Conservation (phyloP, 2,797 vertebrate genomes). For the Galagoides demidoff region DNA sequence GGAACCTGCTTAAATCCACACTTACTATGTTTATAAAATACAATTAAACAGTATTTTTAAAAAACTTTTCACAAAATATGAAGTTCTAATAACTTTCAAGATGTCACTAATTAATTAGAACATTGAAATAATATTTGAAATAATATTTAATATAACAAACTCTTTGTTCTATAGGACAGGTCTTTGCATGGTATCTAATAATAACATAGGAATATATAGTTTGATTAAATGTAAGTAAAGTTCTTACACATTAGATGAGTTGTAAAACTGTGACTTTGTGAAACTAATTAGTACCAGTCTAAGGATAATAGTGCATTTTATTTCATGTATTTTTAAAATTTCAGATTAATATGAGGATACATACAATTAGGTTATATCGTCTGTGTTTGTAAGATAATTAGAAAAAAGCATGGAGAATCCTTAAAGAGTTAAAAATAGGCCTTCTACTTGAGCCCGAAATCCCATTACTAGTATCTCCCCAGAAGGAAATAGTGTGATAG, state of each 20-base stretch:
- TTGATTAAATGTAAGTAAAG: constrained; percentile 76
- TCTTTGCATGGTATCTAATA: constrained; percentile 71
- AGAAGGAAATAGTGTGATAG: too few relatives aligned
- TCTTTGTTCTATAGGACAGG: constrained; percentile 74
- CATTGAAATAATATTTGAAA: constrained; percentile 37
- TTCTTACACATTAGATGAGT: constrained; percentile 78
- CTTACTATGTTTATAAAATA: constrained; percentile 21
- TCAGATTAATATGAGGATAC: too few relatives aligned
- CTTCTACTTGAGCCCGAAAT: too few relatives aligned
- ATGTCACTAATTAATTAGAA: not conserved
- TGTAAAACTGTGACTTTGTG: constrained; percentile 80
- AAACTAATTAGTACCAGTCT: constrained; percentile 71
- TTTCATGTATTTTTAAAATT: too few relatives aligned
- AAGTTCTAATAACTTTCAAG: constrained; percentile 52
- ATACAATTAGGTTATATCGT: too few relatives aligned
- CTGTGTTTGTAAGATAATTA: too few relatives aligned
- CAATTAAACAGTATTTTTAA: not conserved
- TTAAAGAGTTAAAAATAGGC: too few relatives aligned
- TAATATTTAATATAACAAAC: constrained; percentile 24
- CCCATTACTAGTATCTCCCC: too few relatives aligned
- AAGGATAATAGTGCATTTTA: constrained; percentile 60
- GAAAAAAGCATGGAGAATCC: too few relatives aligned
- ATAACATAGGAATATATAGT: constrained; percentile 67
- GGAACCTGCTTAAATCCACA: not conserved
- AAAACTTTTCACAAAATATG: constrained; percentile 24